Base-by-base conservation (phyloP, 2,113 vertebrate genomes). In the Alethe castanea region DNA sequence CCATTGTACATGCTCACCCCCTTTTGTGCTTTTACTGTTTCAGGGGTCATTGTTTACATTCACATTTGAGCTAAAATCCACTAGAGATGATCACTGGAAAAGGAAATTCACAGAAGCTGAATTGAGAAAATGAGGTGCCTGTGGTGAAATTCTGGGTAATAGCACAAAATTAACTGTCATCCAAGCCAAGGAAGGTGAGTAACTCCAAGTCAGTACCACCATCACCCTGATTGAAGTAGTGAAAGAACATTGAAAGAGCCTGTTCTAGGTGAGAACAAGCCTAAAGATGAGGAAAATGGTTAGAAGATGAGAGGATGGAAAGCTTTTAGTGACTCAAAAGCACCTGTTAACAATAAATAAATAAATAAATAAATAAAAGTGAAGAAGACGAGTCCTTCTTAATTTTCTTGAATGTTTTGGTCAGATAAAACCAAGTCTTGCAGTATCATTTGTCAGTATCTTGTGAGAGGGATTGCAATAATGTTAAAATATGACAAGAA, bases 221-320 rank as follows among this genome's bases (percentile, higher is more conserved):
- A 94, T 97, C 90, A 56, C 94, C 84, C 93, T 98, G 98, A 98
- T 97, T 98, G 98, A 98, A 98, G 97, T 95, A 97, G 96, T 38
- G 73, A 86, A 95, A 93, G 95, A 96, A 88, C 79, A 40, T 64
- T 5, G 33, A 92, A 96, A 96, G 95, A 96, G 97, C 90, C 57
- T 81, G 95, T 92, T 92, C 82, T 88, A 87, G 86, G 54, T 70
- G 80, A 93, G 95, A 95, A 77, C 73, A 91, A 96, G 96, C 36
- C 80, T 92, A 73, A 67, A 92, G 79, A 86, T 56, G 82, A 91
- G 62, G 77, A 90, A 92, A 86, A 52, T 85, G 73, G 76, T 88
- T 80, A 94, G 92, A 71, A 82, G 69, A 70, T 69, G 69, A 94
- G 94, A 93, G 56, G 81, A 47, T 95, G 88, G 81, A 97, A 96